These are phyloP conservation scores for Isotomurus palustris DNA, from an alignment of 2,888 invertebrate genomes.

Conservation along the genomic window DNA sequence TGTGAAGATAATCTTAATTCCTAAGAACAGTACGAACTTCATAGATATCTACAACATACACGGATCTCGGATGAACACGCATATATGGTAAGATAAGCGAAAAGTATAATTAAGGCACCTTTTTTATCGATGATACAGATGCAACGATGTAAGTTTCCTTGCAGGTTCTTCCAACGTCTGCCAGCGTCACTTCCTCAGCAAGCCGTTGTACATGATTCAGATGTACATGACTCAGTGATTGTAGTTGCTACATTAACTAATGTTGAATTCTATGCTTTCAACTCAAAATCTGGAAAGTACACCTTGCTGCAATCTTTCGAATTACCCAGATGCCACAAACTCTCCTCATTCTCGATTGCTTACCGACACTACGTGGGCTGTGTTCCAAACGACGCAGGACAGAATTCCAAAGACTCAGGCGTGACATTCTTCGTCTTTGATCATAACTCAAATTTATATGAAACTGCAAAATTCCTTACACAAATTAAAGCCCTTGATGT, in stretches of 20 bases:
- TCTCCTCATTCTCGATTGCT: constrained; percentile 30
- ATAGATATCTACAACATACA: constrained; percentile 35
- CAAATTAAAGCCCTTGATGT: constrained; percentile 16
- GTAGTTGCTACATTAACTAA: constrained; percentile 12
- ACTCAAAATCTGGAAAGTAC: constrained; percentile 14
- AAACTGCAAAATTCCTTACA: constrained; percentile 2
- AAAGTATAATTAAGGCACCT: no score
- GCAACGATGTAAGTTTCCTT: not conserved
- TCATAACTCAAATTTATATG: constrained; percentile 26
- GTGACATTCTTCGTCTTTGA: constrained; percentile 28
- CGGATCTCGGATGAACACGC: constrained; percentile 9
- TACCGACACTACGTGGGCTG: constrained; percentile 33
- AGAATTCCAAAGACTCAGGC: not conserved
- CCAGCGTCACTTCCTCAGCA: not conserved
- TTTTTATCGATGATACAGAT: not conserved
- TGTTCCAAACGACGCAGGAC: constrained; percentile 16
- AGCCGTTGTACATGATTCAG: constrained; percentile 25
- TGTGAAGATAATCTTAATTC: constrained; percentile 24
- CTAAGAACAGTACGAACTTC: constrained; percentile 5
- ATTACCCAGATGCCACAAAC: constrained; percentile 8
- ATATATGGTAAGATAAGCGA: constrained; percentile 29
- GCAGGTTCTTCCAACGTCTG: constrained; percentile 27
- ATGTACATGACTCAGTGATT: constrained; percentile 21
- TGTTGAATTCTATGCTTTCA: constrained; percentile 20
- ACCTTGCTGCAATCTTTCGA: constrained; percentile 4